Evolutionary conservation across 2,797 vertebrate species (phyloP), one percentile per base, ranked within the genome.

Genomic region (Phrynocephalus forsythii): DNA sequence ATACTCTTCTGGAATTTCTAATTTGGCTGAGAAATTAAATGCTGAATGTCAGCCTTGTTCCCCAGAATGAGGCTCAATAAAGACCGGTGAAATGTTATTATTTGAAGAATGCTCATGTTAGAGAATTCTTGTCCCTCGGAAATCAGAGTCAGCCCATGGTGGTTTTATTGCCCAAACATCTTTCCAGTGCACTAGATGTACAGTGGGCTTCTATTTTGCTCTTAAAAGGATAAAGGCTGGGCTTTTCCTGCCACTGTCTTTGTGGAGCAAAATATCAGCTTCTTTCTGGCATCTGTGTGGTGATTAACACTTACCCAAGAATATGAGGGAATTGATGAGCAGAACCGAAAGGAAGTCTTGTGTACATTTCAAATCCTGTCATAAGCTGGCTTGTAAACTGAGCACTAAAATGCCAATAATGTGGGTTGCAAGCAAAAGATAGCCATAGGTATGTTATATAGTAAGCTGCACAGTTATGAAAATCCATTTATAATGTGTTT

Each of bases 211-310:
- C 72, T 2, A 56, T 33, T 84, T 88, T 88, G 82, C 88, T 90
- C 87, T 90, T 16, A 86, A 72, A 89, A 91, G 52, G 5, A 67
- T 69, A 38, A 78, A 85, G 26, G 60, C 84, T 88, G 85, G 78
- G 44, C 86, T 60, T 84, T 11, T 56, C 91, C 88, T 88, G 89
- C 89, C 16, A 83, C 82, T 88, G 80, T 94, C 92, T 93, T 92
- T 66, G 4, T 48, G 82, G n/a, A 92, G 7, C 48, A 93, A 91
- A 91, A 94, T 93, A 93, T 95, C 91, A 89, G 50, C 44, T 90
- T 85, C 7, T 87, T 94, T 72, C 89, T 92, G 91, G 92, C 83
- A 89, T 92, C 72, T 91, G 76, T 1, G 0, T 85, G 88, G 83
- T 52, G 92, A 75, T 13, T 82, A 84, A 6, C 91, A 90, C 91